A percentile compares a stretch with the other conserved stretches of the same genome.
These are phyloP conservation scores for Chrysotoxum bicinctum DNA, from an alignment of 2,888 invertebrate genomes.

Conservation along the genomic window DNA sequence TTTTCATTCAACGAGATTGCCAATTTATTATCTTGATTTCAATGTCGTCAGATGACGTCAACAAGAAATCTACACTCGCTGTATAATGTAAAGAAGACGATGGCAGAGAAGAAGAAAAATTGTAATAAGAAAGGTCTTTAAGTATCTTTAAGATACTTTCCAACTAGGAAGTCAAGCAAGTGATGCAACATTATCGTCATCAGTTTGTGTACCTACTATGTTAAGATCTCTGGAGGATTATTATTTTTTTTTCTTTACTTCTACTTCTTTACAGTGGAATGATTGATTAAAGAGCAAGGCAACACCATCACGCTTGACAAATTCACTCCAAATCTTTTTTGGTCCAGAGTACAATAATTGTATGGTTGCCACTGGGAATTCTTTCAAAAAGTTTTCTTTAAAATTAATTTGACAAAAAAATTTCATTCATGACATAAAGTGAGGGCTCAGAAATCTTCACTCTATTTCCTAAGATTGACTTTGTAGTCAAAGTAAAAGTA, in stretches of 20 bases:
- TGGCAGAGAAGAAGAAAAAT: not conserved
- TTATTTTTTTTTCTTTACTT: not conserved
- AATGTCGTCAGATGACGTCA: constrained; percentile 61
- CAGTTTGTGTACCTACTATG: not conserved
- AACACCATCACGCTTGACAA: constrained; percentile 34
- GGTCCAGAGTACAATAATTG: not conserved
- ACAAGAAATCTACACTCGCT: constrained; percentile 21
- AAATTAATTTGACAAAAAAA: not conserved
- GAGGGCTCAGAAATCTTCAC: too few species aligned
- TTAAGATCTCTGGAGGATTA: constrained; percentile 2
- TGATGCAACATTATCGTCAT: constrained; percentile 40
- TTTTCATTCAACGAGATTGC: constrained; percentile 6
- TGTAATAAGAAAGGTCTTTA: constrained; percentile 25
- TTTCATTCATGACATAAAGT: too few species aligned
- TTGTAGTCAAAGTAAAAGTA: too few species aligned
- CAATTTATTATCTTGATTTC: constrained; percentile 50
- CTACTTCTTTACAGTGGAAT: not conserved
- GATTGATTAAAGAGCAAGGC: not conserved
- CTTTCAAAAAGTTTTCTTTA: not conserved
- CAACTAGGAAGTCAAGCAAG: constrained; percentile 9
- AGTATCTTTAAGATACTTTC: constrained; percentile 22
- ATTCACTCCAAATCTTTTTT: constrained; percentile 2
- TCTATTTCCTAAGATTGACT: too few species aligned
- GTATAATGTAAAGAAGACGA: not conserved
- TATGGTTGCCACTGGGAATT: not conserved